Base-by-base conservation (phyloP, 2,888 invertebrate genomes). In the Muschampia plurimacula region DNA sequence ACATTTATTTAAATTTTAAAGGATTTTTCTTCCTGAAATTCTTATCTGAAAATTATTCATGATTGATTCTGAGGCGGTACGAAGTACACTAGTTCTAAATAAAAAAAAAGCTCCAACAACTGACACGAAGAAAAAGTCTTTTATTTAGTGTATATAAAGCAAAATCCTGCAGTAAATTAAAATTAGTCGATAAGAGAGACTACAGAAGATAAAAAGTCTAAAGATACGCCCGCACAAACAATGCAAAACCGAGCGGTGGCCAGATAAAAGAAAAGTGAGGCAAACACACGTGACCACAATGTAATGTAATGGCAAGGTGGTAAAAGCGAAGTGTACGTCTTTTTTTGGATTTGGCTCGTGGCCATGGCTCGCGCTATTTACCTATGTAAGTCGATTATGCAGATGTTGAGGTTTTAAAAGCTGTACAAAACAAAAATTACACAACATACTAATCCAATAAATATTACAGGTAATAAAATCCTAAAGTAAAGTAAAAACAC, bases 261-360 rank as follows among this genome's bases (percentile, higher is more conserved):
- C 63, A 68, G 72, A 73, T 74, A 77, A 75, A 78, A 68, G 68
- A 77, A 75, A 78, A 68, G 69, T 46, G 71, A 72, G 69, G 75
- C 77, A 74, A 75, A 81, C 90, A 80, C 91, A 90, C 89, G 86
- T 90, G 91, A 91, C 86, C 89, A 87, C 87, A 87, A 85, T 89
- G 83, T 81, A 78, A 82, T 82, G 82, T 59, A 59, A 62, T 62
- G 62, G 86, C 85, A 60, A 90, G 90, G 90, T 90, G 90, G 85
- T 86, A 88, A 86, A 86, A 87, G 86, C 89, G 81, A 78, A 80
- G 83, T 82, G 81, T 74, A 81, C 79, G 74, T 82, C 89, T 91
- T 92, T 91, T 92, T 91, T 82, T 76, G 85, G 84, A 85, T 66
- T 89, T 93, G 93, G 93, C 92, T 80, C 74, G 69, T 72, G 77